Evolutionary conservation across 92 coral and sea anemone genomes (phyloP).

Genomic region (Meandrina meandrites): DNA sequence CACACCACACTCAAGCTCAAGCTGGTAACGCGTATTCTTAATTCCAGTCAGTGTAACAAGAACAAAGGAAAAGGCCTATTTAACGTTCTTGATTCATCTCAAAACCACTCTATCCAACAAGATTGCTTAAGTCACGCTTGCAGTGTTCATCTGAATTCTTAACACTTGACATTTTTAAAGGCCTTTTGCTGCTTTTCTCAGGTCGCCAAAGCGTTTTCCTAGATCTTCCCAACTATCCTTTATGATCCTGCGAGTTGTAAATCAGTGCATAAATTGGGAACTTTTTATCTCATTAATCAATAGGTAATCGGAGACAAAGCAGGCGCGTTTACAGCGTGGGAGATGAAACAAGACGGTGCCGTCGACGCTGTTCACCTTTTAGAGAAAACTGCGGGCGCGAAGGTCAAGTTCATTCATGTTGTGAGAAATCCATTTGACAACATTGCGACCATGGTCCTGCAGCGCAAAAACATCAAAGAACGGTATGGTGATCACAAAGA

Average conservation of each 20-base stretch:
- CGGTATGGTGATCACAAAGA: background rate
- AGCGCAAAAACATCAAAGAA: background rate
- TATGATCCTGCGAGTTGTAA: no score
- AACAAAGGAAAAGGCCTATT: no score
- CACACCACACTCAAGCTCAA: no score
- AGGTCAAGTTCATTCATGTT: constrained; percentile 52
- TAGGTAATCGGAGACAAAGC: constrained; percentile 57
- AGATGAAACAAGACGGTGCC: background rate
- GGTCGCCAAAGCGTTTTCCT: background rate
- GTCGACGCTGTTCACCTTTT: constrained; percentile 6
- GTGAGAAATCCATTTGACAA: constrained; percentile 61
- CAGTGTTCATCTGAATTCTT: no score
- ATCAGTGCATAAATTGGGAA: background rate
- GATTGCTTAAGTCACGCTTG: background rate
- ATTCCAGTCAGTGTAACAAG: no score
- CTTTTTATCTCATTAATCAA: background rate
- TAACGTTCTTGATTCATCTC: background rate
- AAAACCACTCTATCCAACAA: background rate
- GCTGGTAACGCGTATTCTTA: no score
- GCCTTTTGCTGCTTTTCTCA: no score
- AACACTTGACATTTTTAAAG: no score
- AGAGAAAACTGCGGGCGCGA: no score
- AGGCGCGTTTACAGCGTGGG: constrained; percentile 19
- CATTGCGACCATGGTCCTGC: constrained; percentile 38
- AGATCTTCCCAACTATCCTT: no score